Evolutionary conservation across 2,113 vertebrate genomes (phyloP), one percentile per base, ranked within the genome.

Genomic region (Nothocercus julius): DNA sequence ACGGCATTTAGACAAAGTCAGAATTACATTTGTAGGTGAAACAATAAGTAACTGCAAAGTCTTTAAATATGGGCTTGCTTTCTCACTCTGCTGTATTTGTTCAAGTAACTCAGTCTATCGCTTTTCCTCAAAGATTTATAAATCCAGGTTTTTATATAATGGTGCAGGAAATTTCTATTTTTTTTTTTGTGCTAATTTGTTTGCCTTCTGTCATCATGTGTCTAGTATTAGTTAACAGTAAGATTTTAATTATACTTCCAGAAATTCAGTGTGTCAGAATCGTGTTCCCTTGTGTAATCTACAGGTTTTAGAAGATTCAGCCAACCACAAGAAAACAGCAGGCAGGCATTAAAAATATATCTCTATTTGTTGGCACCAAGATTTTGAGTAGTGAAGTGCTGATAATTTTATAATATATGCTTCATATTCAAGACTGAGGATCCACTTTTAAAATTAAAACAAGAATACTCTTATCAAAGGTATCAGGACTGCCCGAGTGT

Each of bases 381-480:
- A 18, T 91, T 93, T 77, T 87, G 93, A 90, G 77, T 66, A 88
- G 87, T 0, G 2, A 95, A 96, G 96, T 89, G 95, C 77, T 90
- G 81, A 81, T 96, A 95, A 95, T 96, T 87, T 95, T 96, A 76
- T 95, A 94, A 72, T 72, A 38, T 72, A 69, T 61, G 44, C 84
- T 97, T 93, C 93, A 84, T 91, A 95, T 95, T 96, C 92, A 77
- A 49, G 27, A 28, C 67, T 0, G 11, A 96, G 66, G 61, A 96
- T 64, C 68, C 92, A 92, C 87, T 93, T 89, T 77, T 92, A 94
- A 97, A 97, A 92, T 96, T 92, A 73, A 95, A 94, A 90, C 67
- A 91, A 92, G 78, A 95, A 95, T 96, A 97, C 87, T 93, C 69
- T 98, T 98, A 97, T 98, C 97, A 97, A 97, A 98, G 88, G 75